A percentile compares a stretch with the other conserved stretches of the same genome.
phyloP scores from a whole-genome alignment of 2,113 vertebrate genomes.

The Takifugu flavidus region DNA sequence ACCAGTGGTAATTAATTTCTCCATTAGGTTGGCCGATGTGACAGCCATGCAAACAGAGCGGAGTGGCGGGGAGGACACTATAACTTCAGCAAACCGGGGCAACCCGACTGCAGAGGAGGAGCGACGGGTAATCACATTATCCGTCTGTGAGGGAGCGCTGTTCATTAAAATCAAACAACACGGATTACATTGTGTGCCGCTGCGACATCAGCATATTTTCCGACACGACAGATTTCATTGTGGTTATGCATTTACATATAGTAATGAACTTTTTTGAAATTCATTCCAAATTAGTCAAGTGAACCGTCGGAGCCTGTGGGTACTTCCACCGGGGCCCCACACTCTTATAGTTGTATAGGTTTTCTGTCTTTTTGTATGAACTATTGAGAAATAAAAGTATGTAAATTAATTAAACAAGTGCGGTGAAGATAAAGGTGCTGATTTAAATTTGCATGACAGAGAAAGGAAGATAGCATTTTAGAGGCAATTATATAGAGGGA shows the following conservation, averaged over 20 bases:
- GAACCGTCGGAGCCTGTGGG: conserved; percentile 61
- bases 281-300: conserved; percentile 67
- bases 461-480: conserved; percentile 34
- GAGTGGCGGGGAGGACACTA: conserved; percentile 58
- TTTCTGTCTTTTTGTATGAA: conserved; percentile 10
- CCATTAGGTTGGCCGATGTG: conserved; percentile 73
- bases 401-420: conserved; percentile 22
- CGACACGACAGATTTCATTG: conserved; percentile 64
- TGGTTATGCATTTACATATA: conserved; percentile 72
- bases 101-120: conserved; percentile 60
- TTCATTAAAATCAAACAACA: conserved; percentile 74
- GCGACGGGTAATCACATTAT: conserved; percentile 74
- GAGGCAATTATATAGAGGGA: neutral
- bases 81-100: conserved; percentile 67
- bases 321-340: conserved; percentile 38
- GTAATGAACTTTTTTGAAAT: conserved; percentile 73
- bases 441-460: conserved; percentile 46
- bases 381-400: conserved; percentile 5
- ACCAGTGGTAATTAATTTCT: conserved; percentile 76
- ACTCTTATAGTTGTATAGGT: conserved; percentile 20
- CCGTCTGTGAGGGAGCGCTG: conserved; percentile 64
- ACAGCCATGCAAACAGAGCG: conserved; percentile 74
- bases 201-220: conserved; percentile 72
- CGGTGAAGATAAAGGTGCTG: conserved; percentile 37
- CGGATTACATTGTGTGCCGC: conserved; percentile 42